A percentile compares a stretch with the other conserved stretches of the same genome.
phyloP scores from a whole-genome alignment of 2,797 vertebrate species.

The Chloroceryle amazona region DNA sequence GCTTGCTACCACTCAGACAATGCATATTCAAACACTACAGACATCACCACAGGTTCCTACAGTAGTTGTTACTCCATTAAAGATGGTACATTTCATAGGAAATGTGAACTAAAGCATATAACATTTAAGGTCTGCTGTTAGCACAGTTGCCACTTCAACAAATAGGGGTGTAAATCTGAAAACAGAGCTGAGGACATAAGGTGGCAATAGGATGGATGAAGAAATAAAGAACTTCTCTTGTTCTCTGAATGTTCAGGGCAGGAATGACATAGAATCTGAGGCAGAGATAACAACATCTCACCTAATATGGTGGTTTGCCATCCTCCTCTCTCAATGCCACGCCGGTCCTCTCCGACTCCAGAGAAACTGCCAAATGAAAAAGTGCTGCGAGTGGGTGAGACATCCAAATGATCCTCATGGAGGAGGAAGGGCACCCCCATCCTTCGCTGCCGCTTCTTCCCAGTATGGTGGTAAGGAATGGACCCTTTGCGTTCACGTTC shows the following conservation, averaged over 20 bases:
- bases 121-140: not conserved
- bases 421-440: conserved; percentile 97
- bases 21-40: not conserved
- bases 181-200: not conserved
- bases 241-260: not conserved
- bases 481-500: conserved; percentile 97
- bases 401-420: conserved; percentile 95
- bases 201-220: not conserved
- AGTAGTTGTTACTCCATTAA: not conserved
- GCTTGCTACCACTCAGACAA: not conserved
- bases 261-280: not conserved
- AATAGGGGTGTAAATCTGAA: not conserved
- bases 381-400: conserved; percentile 96
- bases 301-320: conserved; percentile 98
- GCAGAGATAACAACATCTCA: conserved; percentile 54
- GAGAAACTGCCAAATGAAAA: conserved; percentile 98
- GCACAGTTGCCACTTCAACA: not conserved
- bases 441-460: conserved; percentile 94
- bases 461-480: conserved; percentile 93
- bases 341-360: conserved; percentile 93
- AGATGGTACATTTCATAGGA: not conserved
- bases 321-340: conserved; percentile 91
- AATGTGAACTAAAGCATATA: not conserved
- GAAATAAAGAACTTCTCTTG: not conserved
- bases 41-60: not conserved